phyloP scores from a whole-genome alignment of 2,113 vertebrate genomes.

The Chaetops frenatus region DNA sequence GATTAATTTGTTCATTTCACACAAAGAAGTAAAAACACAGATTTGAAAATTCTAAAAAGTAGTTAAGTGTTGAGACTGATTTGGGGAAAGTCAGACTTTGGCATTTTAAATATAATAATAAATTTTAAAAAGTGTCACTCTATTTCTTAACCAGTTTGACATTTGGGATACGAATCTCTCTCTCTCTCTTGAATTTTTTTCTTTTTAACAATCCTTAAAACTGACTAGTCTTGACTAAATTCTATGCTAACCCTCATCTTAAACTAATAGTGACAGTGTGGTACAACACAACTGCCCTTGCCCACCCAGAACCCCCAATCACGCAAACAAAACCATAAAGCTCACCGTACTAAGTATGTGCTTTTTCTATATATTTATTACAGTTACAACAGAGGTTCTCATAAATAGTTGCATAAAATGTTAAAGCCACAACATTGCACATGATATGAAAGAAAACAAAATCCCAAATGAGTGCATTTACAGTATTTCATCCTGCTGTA shows the following conservation, averaged over 20 bases:
- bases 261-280: slow-evolving; percentile 71
- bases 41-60: slow-evolving; percentile 69
- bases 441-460: slow-evolving; percentile 88
- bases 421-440: slow-evolving; percentile 99
- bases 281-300: slow-evolving; percentile 26
- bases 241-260: slow-evolving; percentile 65
- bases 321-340: slow-evolving; percentile 87
- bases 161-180: slow-evolving; percentile 59
- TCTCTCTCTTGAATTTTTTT: not conserved
- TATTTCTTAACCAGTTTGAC: slow-evolving; percentile 62
- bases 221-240: slow-evolving; percentile 55
- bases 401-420: slow-evolving; percentile 99
- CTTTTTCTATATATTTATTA: slow-evolving; percentile 98
- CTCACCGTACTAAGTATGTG: slow-evolving; percentile 87
- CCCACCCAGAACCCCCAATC: slow-evolving; percentile 46
- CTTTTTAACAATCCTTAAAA: slow-evolving; percentile 62
- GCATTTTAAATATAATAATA: slow-evolving; percentile 73
- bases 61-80: slow-evolving; percentile 60
- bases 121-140: slow-evolving; percentile 54
- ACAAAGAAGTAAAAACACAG: slow-evolving; percentile 66
- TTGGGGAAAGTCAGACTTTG: slow-evolving; percentile 74
- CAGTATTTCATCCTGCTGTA: slow-evolving; percentile 83
- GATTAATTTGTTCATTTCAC: slow-evolving; percentile 66
- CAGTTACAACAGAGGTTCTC: slow-evolving; percentile 97
- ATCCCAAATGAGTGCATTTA: slow-evolving; percentile 90